Evolutionary conservation across 2,888 invertebrate species (phyloP).

Genomic region (Drosophila birchii): DNA sequence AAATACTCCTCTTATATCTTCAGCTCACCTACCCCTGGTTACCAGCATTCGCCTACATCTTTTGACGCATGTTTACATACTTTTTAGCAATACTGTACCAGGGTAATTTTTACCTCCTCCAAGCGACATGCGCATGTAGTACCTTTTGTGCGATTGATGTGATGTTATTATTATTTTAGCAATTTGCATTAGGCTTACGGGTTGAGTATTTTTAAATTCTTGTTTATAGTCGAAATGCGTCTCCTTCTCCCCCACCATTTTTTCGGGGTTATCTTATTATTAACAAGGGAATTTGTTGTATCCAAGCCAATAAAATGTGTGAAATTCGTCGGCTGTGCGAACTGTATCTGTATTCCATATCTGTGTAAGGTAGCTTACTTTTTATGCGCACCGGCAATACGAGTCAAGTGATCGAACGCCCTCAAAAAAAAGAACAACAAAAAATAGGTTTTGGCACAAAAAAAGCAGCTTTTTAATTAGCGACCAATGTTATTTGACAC

Average conservation of each 20-base stretch:
- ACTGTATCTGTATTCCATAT: conserved; percentile 34
- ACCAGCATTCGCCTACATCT: neutral
- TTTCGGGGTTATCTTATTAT: conserved; percentile 20
- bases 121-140: conserved; percentile 23
- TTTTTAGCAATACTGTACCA: conserved; percentile 50
- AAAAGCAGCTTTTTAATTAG: conserved; percentile 50
- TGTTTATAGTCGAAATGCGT: conserved; percentile 46
- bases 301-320: conserved; percentile 40
- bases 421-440: conserved; percentile 26
- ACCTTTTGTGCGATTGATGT: conserved; percentile 37
- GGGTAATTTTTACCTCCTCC: conserved; percentile 33
- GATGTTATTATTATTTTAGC: conserved; percentile 62
- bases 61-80: conserved; percentile 44
- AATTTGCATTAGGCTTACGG: conserved; percentile 63
- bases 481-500: conserved; percentile 54
- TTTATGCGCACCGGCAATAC: conserved; percentile 54
- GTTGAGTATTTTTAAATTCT: conserved; percentile 60
- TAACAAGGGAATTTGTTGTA: conserved; percentile 27
- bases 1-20: neutral
- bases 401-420: conserved; percentile 63
- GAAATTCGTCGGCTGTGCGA: conserved; percentile 43
- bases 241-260: conserved; percentile 25
- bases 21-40: neutral
- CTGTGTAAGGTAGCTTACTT: conserved; percentile 19
- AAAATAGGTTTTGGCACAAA: conserved; percentile 22